Conservation (phyloP, 2,113 vertebrate species). For the Conger conger region DNA sequence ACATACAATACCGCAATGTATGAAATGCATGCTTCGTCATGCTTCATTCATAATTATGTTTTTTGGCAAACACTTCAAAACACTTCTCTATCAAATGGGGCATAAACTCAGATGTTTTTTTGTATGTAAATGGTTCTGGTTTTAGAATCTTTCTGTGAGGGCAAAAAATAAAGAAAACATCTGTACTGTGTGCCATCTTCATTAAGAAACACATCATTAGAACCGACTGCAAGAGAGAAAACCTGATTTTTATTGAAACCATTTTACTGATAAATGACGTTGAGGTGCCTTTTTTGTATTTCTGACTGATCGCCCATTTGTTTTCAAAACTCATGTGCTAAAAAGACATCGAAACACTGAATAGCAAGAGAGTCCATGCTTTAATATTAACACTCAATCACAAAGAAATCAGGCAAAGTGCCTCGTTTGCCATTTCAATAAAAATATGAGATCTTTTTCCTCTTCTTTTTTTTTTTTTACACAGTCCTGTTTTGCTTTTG, state of each 20-base stretch:
- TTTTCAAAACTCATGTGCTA: constrained; percentile 43
- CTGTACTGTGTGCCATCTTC: background rate
- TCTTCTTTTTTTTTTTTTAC: constrained; percentile 44
- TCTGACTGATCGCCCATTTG: constrained; percentile 44
- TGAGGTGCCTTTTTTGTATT: constrained; percentile 58
- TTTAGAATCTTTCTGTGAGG: too few species aligned
- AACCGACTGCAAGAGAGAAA: constrained; percentile 31
- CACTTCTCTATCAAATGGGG: too few species aligned
- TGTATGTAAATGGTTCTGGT: too few species aligned
- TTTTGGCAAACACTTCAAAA: too few species aligned
- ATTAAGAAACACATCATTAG: background rate
- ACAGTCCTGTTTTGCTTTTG: constrained; percentile 51
- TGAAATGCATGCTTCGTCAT: too few species aligned
- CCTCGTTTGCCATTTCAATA: constrained; percentile 73
- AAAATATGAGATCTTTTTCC: constrained; percentile 75
- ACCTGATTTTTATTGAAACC: constrained; percentile 51
- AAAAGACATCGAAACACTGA: constrained; percentile 56
- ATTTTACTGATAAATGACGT: constrained; percentile 48
- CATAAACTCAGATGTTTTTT: too few species aligned
- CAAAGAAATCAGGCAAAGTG: constrained; percentile 79
- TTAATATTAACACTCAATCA: constrained; percentile 82
- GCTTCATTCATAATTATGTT: too few species aligned
- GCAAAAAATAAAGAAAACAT: background rate
- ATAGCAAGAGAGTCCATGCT: constrained; percentile 78
- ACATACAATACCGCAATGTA: too few species aligned